Conservation (phyloP, 2,797 vertebrate genomes). For the Amazona finschi region DNA sequence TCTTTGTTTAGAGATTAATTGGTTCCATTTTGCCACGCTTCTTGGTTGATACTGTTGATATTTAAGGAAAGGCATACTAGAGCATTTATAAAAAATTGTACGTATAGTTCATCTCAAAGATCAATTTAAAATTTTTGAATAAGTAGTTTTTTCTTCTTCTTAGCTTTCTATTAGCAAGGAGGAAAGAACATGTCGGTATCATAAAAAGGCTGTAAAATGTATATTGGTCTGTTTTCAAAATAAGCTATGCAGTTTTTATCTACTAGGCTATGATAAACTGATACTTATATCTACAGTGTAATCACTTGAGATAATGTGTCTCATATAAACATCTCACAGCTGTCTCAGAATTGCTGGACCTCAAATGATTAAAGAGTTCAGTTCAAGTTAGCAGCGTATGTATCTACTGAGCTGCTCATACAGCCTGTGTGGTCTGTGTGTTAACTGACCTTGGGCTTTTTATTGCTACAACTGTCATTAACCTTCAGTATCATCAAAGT, state of each 20-base stretch:
- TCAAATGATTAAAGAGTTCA: neutral
- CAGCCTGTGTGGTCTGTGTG: neutral
- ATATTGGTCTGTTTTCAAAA: neutral
- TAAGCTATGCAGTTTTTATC: neutral
- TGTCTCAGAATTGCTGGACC: neutral
- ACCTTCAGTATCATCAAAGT: neutral
- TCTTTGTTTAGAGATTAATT: neutral
- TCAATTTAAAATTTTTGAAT: neutral
- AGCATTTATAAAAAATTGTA: neutral
- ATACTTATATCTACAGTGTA: neutral
- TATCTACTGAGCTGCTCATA: neutral
- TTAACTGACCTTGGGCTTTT: neutral
- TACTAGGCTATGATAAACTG: neutral
- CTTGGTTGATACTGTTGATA: neutral
- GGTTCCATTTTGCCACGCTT: neutral
- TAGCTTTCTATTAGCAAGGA: neutral
- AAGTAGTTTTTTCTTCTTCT: neutral
- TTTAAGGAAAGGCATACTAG: neutral
- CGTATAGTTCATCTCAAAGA: neutral
- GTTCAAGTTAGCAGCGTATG: neutral
- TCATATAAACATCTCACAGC: neutral
- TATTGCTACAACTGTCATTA: accelerated
- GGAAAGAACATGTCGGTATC: neutral
- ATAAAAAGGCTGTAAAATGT: neutral
- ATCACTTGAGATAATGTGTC: neutral